Conservation (phyloP, 2,797 vertebrate genomes). For the Galaxias olidus region DNA sequence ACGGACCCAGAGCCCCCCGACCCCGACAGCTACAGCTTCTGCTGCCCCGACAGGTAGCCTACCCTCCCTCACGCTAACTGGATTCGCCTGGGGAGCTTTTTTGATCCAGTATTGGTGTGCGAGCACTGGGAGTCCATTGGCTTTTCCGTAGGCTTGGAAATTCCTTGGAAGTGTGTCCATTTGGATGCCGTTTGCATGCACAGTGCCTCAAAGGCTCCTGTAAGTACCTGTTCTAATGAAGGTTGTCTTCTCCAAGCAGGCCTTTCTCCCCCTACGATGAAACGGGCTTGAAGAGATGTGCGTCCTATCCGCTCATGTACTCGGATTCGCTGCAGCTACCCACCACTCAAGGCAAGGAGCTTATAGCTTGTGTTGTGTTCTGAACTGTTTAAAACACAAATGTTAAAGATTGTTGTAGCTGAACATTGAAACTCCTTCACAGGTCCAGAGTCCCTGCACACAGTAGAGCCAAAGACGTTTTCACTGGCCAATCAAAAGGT, state of each 20-base stretch:
- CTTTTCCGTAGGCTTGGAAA: no score
- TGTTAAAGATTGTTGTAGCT: not conserved
- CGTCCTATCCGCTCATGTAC: slow-evolving; percentile 89
- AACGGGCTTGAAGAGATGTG: slow-evolving; percentile 86
- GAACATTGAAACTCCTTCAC: not conserved
- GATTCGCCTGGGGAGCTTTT: not conserved
- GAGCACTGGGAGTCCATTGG: no score
- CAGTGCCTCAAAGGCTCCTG: no score
- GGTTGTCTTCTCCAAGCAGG: slow-evolving; percentile 63
- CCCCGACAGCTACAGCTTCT: slow-evolving; percentile 84
- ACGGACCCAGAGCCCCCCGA: slow-evolving; percentile 69
- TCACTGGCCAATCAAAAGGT: slow-evolving; percentile 89
- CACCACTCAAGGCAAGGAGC: slow-evolving; percentile 80
- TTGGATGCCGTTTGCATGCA: no score
- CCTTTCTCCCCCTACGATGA: slow-evolving; percentile 85
- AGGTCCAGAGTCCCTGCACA: slow-evolving; percentile 82
- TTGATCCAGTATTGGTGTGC: not conserved
- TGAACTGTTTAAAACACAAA: not conserved
- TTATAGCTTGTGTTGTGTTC: not conserved
- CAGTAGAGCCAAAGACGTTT: slow-evolving; percentile 84
- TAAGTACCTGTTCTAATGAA: not conserved
- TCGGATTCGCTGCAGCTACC: slow-evolving; percentile 85
- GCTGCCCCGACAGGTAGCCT: slow-evolving; percentile 85
- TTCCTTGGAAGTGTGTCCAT: no score
- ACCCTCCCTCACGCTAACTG: not conserved